Conservation (phyloP, 2,888 invertebrate species). For the Nomada fabriciana region DNA sequence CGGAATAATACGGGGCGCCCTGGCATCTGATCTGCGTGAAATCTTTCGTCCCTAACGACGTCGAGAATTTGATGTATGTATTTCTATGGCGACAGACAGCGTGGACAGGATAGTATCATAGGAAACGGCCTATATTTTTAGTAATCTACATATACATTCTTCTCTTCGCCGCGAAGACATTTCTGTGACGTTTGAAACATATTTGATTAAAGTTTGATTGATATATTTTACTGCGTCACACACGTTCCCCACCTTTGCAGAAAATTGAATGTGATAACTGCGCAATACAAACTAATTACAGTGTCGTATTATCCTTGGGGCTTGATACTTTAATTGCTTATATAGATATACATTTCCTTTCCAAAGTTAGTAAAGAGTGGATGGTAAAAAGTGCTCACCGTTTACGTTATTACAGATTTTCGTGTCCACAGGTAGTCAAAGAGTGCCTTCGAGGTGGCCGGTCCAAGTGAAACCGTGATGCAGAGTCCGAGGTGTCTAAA, state of each 20-base stretch:
- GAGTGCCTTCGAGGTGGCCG: not conserved
- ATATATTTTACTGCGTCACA: not conserved
- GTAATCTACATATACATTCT: too few species aligned
- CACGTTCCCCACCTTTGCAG: not conserved
- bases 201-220: too few species aligned
- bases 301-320: too few species aligned
- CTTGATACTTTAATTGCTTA: not conserved
- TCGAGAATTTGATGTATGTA: not conserved
- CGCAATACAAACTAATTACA: not conserved
- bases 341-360: not conserved
- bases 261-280: not conserved
- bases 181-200: too few species aligned
- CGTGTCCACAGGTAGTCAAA: not conserved
- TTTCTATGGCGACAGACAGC: not conserved
- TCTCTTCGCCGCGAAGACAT: too few species aligned
- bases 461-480: slow-evolving; percentile 31
- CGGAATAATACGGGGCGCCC: slow-evolving; percentile 22
- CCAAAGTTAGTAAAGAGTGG: not conserved
- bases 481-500: slow-evolving; percentile 19
- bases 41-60: slow-evolving; percentile 23
- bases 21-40: not conserved
- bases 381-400: not conserved
- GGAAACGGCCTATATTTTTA: not conserved
- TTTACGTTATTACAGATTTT: not conserved
- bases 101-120: not conserved